phyloP scores from a whole-genome alignment of 2,113 vertebrate genomes.

The Pituophis catenifer region DNA sequence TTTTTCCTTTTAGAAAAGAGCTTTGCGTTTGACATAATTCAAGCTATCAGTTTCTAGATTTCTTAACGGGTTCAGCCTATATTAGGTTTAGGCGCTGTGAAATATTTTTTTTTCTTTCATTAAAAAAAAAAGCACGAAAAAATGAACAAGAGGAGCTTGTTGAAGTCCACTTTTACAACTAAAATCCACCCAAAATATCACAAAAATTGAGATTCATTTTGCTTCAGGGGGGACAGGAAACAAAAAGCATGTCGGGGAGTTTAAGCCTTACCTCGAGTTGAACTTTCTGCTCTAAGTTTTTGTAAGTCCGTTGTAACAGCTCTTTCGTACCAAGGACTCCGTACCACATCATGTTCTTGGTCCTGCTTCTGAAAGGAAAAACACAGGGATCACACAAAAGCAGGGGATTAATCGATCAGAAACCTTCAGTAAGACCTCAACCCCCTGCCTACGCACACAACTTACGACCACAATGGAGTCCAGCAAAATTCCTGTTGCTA shows the following conservation, averaged over 20 bases:
- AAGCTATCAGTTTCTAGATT: background rate
- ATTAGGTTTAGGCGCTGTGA: too few relatives aligned
- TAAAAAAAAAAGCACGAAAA: background rate
- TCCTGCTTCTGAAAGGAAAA: conserved; percentile 83
- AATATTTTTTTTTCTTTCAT: background rate
- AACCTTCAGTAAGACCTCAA: background rate
- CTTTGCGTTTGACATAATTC: background rate
- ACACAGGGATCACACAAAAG: conserved; percentile 2
- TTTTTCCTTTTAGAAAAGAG: background rate
- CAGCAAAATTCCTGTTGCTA: background rate
- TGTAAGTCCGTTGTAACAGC: conserved; percentile 93
- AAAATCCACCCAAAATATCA: background rate
- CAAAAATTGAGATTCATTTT: background rate
- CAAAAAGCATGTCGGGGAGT: background rate
- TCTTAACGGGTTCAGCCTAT: background rate
- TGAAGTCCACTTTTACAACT: background rate
- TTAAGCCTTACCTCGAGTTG: conserved; percentile 84
- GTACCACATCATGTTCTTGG: conserved; percentile 99
- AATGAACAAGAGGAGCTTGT: conserved; percentile 26
- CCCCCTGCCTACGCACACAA: too few relatives aligned
- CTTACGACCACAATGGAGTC: background rate
- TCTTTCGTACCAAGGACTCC: conserved; percentile 96
- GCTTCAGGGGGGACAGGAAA: background rate
- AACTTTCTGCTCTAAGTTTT: conserved; percentile 97
- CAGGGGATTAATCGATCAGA: background rate